Percentiles rank a stretch among this genome's conserved stretches.
Conservation (phyloP, 1,140 invertebrate genomes). For the Bombus impatiens region DNA sequence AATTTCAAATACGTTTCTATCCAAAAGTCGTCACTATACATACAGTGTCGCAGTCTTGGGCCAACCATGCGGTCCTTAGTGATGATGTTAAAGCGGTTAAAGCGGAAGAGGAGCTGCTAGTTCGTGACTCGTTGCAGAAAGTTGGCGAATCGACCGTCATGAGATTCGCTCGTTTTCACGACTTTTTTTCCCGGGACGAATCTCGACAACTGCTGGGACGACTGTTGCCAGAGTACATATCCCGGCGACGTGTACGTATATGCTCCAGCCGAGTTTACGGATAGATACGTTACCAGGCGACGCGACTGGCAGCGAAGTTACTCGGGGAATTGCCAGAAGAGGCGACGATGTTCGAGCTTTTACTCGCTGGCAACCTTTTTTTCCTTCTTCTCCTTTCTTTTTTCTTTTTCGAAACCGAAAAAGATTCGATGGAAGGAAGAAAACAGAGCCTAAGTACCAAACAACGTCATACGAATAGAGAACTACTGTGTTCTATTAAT, state of each 20-base stretch:
- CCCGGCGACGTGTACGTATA: conserved; percentile 43
- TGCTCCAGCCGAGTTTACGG: conserved; percentile 69
- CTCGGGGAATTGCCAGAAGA: conserved; percentile 68
- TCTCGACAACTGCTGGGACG: conserved; percentile 46
- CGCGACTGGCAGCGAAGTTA: conserved; percentile 74
- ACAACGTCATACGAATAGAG: conserved; percentile 15
- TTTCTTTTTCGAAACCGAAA: conserved; percentile 47
- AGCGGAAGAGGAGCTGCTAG: conserved; percentile 20
- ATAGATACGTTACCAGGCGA: conserved; percentile 77
- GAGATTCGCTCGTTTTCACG: conserved; percentile 67
- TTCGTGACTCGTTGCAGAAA: conserved; percentile 38
- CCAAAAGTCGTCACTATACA: no score
- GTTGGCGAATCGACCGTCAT: conserved; percentile 45
- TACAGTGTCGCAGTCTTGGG: neutral
- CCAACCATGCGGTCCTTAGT: conserved; percentile 25
- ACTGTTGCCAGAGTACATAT: conserved; percentile 57
- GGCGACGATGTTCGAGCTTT: conserved; percentile 63
- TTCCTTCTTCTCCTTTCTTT: neutral
- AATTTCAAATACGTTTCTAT: neutral
- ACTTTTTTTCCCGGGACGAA: conserved; percentile 58
- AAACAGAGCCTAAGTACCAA: neutral
- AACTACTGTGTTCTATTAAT: conserved; percentile 72
- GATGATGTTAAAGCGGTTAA: conserved; percentile 53
- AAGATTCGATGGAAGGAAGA: conserved; percentile 46
- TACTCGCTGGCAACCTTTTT: conserved; percentile 67